Conservation (phyloP, 2,113 vertebrate genomes). For the Nannospalax galili region DNA sequence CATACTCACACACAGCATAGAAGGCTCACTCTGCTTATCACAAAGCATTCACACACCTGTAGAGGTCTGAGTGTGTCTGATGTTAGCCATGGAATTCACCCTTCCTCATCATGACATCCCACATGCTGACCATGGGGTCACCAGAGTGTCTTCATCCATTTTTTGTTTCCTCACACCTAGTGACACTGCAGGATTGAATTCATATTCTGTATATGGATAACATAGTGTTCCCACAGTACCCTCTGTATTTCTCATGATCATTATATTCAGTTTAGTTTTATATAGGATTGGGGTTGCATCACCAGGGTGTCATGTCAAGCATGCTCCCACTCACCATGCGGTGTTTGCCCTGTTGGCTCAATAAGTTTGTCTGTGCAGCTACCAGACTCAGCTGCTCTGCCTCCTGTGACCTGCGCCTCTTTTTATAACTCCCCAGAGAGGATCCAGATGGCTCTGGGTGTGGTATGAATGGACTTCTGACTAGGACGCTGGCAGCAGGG, state of each 20-base stretch:
- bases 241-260: background rate
- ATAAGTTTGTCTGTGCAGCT: background rate
- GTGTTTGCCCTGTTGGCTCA: background rate
- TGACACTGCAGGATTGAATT: background rate
- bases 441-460: conserved; percentile 33
- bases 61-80: background rate
- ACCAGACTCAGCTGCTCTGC: background rate
- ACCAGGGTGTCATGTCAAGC: background rate
- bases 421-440: background rate
- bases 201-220: background rate
- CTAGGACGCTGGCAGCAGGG: background rate
- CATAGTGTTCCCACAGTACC: no score
- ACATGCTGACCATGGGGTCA: background rate
- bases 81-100: background rate
- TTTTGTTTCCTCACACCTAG: background rate
- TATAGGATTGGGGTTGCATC: background rate
- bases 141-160: background rate
- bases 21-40: background rate
- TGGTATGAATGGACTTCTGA: background rate
- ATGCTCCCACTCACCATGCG: background rate
- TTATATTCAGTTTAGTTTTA: background rate
- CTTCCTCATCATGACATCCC: background rate
- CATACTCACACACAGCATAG: no score
- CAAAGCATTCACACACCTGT: background rate
- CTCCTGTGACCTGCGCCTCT: background rate